These are phyloP conservation scores for Eupithecia tripunctaria DNA, from an alignment of 2,888 invertebrate genomes.

Conservation along the genomic window DNA sequence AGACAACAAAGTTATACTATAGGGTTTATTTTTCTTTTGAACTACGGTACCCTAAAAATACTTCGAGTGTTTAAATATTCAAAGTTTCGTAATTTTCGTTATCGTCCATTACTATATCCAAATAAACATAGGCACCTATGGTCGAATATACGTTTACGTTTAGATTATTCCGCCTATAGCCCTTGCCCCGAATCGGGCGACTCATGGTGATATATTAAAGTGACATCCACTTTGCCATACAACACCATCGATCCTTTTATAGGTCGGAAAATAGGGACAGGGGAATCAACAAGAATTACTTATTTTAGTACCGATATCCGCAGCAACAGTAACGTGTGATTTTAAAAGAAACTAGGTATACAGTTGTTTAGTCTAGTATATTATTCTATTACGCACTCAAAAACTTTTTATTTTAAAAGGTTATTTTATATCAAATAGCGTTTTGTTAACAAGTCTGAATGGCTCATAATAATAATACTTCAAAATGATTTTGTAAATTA, in stretches of 20 bases:
- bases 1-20: too few relatives aligned
- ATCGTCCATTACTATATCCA: background rate
- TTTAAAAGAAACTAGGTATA: background rate
- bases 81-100: background rate
- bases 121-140: background rate
- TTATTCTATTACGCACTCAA: background rate
- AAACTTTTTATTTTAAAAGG: background rate
- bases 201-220: slow-evolving; percentile 34
- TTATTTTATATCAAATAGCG: background rate
- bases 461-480: background rate
- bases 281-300: slow-evolving; percentile 19
- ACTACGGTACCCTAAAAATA: too few relatives aligned
- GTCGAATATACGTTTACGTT: slow-evolving; percentile 11
- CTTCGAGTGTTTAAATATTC: background rate
- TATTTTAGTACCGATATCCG: slow-evolving; percentile 15
- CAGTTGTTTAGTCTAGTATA: background rate
- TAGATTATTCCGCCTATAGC: slow-evolving; percentile 13
- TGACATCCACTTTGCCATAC: slow-evolving; percentile 34
- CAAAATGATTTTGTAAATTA: background rate
- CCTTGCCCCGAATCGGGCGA: slow-evolving; percentile 14
- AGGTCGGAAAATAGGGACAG: slow-evolving; percentile 19
- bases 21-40: too few relatives aligned
- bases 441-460: background rate
- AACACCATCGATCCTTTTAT: slow-evolving; percentile 30
- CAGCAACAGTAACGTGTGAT: background rate